Evolutionary conservation across 1,140 invertebrate genomes (phyloP), one percentile per base, ranked within the genome.

Genomic region (Spodoptera frugiperda): DNA sequence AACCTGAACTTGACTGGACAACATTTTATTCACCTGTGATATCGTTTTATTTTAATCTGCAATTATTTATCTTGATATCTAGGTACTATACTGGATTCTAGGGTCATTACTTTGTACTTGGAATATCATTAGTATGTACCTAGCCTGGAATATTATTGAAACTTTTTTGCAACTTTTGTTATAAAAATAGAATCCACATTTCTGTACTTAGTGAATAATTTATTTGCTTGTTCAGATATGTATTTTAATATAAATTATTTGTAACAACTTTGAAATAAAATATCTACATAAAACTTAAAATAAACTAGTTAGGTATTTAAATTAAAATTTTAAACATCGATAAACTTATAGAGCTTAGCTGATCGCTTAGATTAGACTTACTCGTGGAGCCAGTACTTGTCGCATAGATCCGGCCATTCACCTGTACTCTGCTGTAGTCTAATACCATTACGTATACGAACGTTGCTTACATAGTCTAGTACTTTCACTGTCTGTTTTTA

Each of bases 1-100:
- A 79, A 82, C 80, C 81, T 82, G 78, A 84, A 89, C 86, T 84
- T 78, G 86, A 84, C 83, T 84, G 84, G 83, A 84, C 87, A 82
- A 87, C 87, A 89, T 90, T 90, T 87, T 82, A 82, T 82, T 75
- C 76, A 39, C 30, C 55, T 75, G 48, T 65, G 72, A 75, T 75
- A 75, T 63, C 15, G 57, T 75, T 75, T 75, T 75, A 75, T 75
- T 65, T 75, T 65, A 54, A 65, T 54, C n/a, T 53, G 49, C 53
- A 54, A 53, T 75, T 75, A 75, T 57, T 53, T 65, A 63, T 61
- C 72, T 63, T 54, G 59, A 46, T 33, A 19, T 17, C 15, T 59
- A 39, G 14, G 25, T 57, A 71, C 30, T 44, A 33, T 61, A 61
- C 57, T 61, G 33, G 33, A 30, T 44, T 39, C 9, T 10, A 33